phyloP scores from a whole-genome alignment of 2,113 vertebrate species.

The Acanthochromis polyacanthus region DNA sequence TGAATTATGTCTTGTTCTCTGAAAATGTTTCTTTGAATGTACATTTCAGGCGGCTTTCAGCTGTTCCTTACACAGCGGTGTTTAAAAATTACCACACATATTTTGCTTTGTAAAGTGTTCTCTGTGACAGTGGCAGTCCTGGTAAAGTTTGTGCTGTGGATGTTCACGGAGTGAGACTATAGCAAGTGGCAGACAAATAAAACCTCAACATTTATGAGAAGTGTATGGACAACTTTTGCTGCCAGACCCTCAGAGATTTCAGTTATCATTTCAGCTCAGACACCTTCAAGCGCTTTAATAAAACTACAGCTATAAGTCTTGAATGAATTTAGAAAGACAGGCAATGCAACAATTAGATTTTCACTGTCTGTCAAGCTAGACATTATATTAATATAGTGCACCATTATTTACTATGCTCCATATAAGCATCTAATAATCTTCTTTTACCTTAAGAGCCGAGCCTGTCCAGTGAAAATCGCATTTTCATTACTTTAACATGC shows the following conservation, averaged over 20 bases:
- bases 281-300: background rate
- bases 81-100: background rate
- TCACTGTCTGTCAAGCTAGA: no score
- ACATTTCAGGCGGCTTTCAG: background rate
- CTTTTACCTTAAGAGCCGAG: no score
- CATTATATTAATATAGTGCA: no score
- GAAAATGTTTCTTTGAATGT: background rate
- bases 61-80: background rate
- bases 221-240: slow-evolving; percentile 14
- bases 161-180: background rate
- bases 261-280: slow-evolving; percentile 3
- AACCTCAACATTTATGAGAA: slow-evolving; percentile 35
- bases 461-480: no score
- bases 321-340: background rate
- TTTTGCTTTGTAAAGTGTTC: background rate
- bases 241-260: slow-evolving; percentile 19
- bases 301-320: background rate
- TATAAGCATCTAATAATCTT: no score
- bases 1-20: background rate
- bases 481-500: no score
- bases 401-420: no score
- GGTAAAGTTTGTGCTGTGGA: background rate
- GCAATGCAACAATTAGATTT: no score
- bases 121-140: background rate
- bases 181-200: slow-evolving; percentile 14